Evolutionary conservation across 2,797 vertebrate genomes (phyloP), one percentile per base, ranked within the genome.

Genomic region (Muscicapa striata): DNA sequence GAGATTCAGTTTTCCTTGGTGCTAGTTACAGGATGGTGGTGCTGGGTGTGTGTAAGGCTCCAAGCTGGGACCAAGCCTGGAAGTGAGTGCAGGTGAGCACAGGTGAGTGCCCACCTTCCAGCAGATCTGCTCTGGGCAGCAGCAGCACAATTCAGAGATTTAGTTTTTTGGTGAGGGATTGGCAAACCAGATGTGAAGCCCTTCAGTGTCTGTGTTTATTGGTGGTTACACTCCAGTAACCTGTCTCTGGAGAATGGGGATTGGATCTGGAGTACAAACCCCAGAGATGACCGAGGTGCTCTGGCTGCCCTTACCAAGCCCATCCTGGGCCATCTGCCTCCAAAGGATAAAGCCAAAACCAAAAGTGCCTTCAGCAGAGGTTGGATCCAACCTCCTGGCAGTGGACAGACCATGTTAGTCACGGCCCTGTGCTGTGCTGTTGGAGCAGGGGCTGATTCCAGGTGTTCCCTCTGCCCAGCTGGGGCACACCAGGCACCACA

Each of bases 401-500:
- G 2, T 3, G 78, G 84, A 4, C 1, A 4, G 58, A 0, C 29
- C 6, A 32, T 1, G 12, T 14, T 51, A 43, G 58, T 62, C 38
- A 30, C 48, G 24, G 11, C 4, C 23, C 41, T 3, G 41, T 2
- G 0, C 24, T 54, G 51, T 2, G 3, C 68, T 41, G 68, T 64
- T 13, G 5, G 6, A 20, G 83, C 67, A 43, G 58, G 1, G 1
- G 27, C 40, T 0, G 0, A 3, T 48, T 30, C 29, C 32, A n/a
- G 4, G 0, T 11, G 5, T 43, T 52, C 63, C 85, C 54, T 51
- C 20, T 38, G 61, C 52, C 43, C 59, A 5, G 12, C 22, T 13
- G 12, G 55, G 73, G 38, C 69, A 30, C 41, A 51, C 45, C 0
- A 2, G 17, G 58, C 27, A 21, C 29, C 26, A 1, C 0, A 0